A percentile compares a stretch with the other conserved stretches of the same genome.
These are phyloP conservation scores for Vanessa cardui DNA, from an alignment of 2,888 invertebrate genomes.

Conservation along the genomic window DNA sequence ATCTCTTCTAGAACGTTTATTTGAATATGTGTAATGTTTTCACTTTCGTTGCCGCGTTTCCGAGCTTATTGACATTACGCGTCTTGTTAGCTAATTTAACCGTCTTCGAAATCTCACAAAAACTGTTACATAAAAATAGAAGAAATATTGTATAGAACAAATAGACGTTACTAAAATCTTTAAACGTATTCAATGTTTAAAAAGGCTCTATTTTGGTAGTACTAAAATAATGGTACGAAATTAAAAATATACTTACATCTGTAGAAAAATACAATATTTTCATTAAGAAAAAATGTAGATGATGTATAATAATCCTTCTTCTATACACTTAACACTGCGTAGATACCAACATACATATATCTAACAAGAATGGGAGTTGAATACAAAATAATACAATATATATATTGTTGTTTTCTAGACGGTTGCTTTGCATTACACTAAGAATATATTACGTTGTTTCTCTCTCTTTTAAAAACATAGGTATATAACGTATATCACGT, in stretches of 20 bases:
- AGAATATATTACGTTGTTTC: constrained; percentile 4
- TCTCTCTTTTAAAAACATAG: not conserved
- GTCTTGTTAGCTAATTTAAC: constrained; percentile 14
- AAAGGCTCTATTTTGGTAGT: too few relatives aligned
- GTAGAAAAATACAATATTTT: too few relatives aligned
- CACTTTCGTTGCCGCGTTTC: constrained; percentile 11
- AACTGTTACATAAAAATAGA: too few relatives aligned
- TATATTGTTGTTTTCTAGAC: constrained; percentile 1
- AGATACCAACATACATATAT: not conserved
- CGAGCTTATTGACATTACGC: constrained; percentile 13
- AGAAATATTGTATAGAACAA: not conserved
- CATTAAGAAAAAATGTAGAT: not conserved
- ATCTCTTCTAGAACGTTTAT: constrained; percentile 6
- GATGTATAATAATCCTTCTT: not conserved
- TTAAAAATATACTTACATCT: too few relatives aligned
- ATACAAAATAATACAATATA: constrained; percentile 9
- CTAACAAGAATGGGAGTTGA: not conserved
- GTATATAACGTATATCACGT: too few relatives aligned
- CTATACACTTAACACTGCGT: not conserved
- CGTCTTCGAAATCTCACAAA: constrained; percentile 4
- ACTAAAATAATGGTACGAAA: too few relatives aligned
- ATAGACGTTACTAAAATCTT: not conserved
- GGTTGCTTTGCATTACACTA: not conserved
- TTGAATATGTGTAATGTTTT: constrained; percentile 15
- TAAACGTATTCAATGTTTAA: not conserved